A percentile compares a stretch with the other conserved stretches of the same genome.
phyloP scores from a whole-genome alignment of 2,888 invertebrate species.

The Amphipoea lucens region DNA sequence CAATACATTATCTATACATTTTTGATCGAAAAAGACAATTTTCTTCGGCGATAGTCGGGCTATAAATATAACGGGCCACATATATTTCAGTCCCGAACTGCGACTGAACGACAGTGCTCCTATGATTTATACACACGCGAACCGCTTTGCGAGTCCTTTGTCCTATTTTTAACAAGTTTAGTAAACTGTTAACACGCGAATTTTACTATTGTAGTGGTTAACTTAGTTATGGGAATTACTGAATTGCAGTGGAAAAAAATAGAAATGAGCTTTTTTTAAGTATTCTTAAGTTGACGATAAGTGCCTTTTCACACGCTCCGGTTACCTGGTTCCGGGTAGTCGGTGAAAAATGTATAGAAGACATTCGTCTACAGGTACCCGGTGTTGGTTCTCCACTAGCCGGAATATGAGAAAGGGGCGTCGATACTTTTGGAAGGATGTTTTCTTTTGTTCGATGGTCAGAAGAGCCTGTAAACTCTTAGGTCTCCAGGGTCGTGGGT shows the following conservation, averaged over 20 bases:
- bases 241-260: constrained; percentile 9
- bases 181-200: constrained; percentile 50
- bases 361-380: neutral
- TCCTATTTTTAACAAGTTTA: constrained; percentile 50
- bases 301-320: constrained; percentile 26
- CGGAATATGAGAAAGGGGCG: neutral
- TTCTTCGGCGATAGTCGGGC: constrained; percentile 72
- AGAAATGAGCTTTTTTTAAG: constrained; percentile 12
- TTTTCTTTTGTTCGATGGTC: neutral
- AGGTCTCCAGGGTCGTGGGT: neutral
- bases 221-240: constrained; percentile 27
- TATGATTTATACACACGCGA: constrained; percentile 80
- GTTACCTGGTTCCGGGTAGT: neutral
- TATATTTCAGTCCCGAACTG: constrained; percentile 79
- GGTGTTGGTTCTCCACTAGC: neutral
- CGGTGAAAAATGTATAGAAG: constrained; percentile 13
- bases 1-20: constrained; percentile 58
- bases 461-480: neutral
- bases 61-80: constrained; percentile 78
- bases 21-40: constrained; percentile 63
- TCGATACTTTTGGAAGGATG: neutral
- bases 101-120: constrained; percentile 77
- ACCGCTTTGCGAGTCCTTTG: constrained; percentile 62
- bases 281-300: constrained; percentile 18
- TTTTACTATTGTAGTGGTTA: constrained; percentile 7